Percentiles rank a stretch among this genome's conserved stretches.
phyloP scores from a whole-genome alignment of 1,140 invertebrate genomes.

The Listronotus oregonensis region DNA sequence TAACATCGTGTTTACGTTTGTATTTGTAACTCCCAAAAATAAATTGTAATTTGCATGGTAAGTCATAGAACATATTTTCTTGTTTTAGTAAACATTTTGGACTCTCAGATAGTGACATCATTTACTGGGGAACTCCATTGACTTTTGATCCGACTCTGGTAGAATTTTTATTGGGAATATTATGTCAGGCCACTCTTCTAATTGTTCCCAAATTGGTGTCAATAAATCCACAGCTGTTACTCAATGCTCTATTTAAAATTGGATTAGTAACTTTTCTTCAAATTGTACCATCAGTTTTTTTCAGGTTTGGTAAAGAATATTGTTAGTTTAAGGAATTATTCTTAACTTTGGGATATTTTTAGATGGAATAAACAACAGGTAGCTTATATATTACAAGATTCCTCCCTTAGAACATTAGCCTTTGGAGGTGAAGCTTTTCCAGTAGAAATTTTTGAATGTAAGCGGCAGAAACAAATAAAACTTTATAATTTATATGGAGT shows the following conservation, averaged over 20 bases:
- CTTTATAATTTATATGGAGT: conserved; percentile 82
- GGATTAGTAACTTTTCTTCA: conserved; percentile 70
- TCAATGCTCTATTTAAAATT: conserved; percentile 57
- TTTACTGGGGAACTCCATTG: conserved; percentile 73
- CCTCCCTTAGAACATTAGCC: conserved; percentile 62
- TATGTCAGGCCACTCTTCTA: conserved; percentile 66
- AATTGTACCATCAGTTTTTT: conserved; percentile 76
- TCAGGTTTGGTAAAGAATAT: conserved; percentile 41
- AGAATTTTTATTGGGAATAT: conserved; percentile 73
- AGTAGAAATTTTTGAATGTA: conserved; percentile 42
- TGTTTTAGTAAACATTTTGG: conserved; percentile 58
- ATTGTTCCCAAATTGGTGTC: conserved; percentile 64
- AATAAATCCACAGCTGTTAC: conserved; percentile 56
- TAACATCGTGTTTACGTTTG: no score
- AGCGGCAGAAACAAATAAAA: conserved; percentile 41
- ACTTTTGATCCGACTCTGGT: conserved; percentile 84
- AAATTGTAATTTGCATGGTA: no score
- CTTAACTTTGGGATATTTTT: not conserved
- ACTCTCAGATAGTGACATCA: conserved; percentile 63
- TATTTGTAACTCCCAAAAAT: no score
- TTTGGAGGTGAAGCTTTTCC: conserved; percentile 69
- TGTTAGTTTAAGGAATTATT: no score
- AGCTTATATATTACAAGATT: conserved; percentile 62
- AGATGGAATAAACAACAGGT: conserved; percentile 62
- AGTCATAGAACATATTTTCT: not conserved